Evolutionary conservation across 2,888 invertebrate genomes (phyloP), one percentile per base, ranked within the genome.

Genomic region (Megastigmus dorsalis): DNA sequence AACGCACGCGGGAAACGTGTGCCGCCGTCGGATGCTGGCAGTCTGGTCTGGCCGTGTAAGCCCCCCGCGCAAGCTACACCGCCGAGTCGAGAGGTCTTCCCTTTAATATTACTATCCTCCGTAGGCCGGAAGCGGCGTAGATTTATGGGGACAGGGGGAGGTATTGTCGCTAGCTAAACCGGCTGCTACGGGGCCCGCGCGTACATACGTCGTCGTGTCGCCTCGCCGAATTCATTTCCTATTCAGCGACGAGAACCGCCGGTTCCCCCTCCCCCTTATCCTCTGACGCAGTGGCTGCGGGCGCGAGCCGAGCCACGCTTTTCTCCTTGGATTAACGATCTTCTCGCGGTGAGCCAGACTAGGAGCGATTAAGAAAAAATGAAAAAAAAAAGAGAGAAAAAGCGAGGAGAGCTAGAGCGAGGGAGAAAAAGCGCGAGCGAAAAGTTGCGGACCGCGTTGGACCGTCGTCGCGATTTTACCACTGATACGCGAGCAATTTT

Each of bases 81-180:
- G n/a, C 60, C 45, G 45, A 60, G 33, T 28, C 18, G 60, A 70
- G 48, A n/a, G n/a, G n/a, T n/a, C 45, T 69, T 75, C 74, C 68
- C 80, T 83, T 82, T 79, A 83, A 84, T 82, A 84, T 84, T 82
- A 83, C 82, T 82, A 81, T 80, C 82, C 82, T 79, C 81, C 81
- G 79, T 78, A 80, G 80, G 79, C 78, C 82, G 83, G 83, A 84
- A 83, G 82, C 78, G 80, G 75, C 54, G 72, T 78, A 79, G 83
- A 84, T 84, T 84, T 85, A 85, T 84, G 81, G 80, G 70, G 78
- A n/a, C 79, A 68, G 77, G 60, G 55, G 65, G 63, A 55, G n/a
- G n/a, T n/a, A n/a, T n/a, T n/a, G n/a, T n/a, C n/a, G n/a, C n/a
- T n/a, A n/a, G n/a, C n/a, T n/a, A n/a, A n/a, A n/a, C n/a, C n/a